phyloP scores from a whole-genome alignment of 2,888 invertebrate genomes.

The Epinotia brunnichana region DNA sequence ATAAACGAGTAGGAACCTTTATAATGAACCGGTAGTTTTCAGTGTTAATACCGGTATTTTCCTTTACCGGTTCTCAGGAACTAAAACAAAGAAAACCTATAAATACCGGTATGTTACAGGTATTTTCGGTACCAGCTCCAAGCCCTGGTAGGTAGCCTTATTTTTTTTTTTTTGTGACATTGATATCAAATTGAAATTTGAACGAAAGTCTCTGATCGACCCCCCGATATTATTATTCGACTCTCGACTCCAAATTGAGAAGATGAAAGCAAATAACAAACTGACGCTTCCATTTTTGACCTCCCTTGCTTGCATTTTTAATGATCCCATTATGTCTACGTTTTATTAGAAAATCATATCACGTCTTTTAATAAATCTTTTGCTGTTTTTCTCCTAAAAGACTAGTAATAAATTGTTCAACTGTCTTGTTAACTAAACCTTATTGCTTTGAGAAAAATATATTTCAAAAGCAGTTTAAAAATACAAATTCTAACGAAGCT shows the following conservation, averaged over 20 bases:
- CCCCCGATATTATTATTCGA: constrained; percentile 18
- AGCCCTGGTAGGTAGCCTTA: no score
- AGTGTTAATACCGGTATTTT: no score
- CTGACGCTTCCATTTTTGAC: constrained; percentile 23
- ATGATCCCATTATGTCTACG: constrained; percentile 21
- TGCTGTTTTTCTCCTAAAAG: constrained; percentile 14
- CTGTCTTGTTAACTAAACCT: background rate
- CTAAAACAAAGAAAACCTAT: no score
- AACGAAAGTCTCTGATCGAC: no score
- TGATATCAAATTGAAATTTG: no score
- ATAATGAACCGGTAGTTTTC: no score
- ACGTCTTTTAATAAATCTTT: constrained; percentile 26
- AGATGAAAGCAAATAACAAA: constrained; percentile 35
- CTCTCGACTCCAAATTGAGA: constrained; percentile 20
- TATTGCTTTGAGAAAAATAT: background rate
- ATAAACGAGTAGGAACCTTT: no score
- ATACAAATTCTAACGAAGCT: background rate
- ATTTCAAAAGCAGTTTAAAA: background rate
- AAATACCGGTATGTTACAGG: no score
- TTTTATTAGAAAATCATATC: constrained; percentile 21
- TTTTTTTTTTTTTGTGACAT: no score
- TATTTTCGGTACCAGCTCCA: no score
- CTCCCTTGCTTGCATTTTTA: constrained; percentile 27
- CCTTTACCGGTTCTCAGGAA: no score
- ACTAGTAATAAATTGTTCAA: constrained; percentile 13